Percentiles rank a stretch among this genome's conserved stretches.
These are phyloP conservation scores for Equus przewalskii DNA, from an alignment of 2,113 vertebrate species.

Conservation along the genomic window DNA sequence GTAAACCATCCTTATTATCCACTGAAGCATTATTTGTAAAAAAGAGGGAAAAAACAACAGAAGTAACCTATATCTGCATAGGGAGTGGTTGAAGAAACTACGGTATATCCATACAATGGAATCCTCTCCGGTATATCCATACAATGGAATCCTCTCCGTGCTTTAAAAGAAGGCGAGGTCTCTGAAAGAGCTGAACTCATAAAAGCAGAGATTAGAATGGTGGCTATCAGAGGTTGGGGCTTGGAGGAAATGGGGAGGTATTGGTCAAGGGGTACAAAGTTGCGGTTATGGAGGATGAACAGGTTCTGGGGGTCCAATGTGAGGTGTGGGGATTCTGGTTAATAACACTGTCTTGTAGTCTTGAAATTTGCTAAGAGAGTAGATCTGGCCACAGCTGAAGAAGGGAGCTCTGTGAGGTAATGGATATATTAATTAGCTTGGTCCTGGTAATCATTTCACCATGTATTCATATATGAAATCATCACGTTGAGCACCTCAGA, in stretches of 20 bases:
- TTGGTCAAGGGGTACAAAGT: neutral
- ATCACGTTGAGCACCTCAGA: neutral
- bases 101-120: neutral
- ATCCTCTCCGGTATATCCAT: neutral
- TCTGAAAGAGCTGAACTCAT: neutral
- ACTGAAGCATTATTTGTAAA: neutral
- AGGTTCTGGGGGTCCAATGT: neutral
- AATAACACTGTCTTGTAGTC: neutral
- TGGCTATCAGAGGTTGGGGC: neutral
- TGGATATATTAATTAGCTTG: neutral
- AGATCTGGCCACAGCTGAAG: neutral
- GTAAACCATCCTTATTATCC: neutral
- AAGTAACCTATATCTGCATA: neutral
- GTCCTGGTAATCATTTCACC: neutral
- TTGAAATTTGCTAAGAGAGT: conserved; percentile 1
- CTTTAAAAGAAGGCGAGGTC: neutral
- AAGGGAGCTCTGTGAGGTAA: neutral
- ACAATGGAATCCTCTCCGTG: neutral
- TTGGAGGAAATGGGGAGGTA: neutral
- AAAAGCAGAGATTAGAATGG: neutral
- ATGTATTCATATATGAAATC: neutral
- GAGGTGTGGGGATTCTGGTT: neutral
- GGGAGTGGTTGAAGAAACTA: neutral
- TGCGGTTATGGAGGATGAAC: neutral
- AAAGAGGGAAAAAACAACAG: neutral